These are phyloP conservation scores for Adelges cooleyi DNA, from an alignment of 1,140 invertebrate genomes.

Conservation along the genomic window DNA sequence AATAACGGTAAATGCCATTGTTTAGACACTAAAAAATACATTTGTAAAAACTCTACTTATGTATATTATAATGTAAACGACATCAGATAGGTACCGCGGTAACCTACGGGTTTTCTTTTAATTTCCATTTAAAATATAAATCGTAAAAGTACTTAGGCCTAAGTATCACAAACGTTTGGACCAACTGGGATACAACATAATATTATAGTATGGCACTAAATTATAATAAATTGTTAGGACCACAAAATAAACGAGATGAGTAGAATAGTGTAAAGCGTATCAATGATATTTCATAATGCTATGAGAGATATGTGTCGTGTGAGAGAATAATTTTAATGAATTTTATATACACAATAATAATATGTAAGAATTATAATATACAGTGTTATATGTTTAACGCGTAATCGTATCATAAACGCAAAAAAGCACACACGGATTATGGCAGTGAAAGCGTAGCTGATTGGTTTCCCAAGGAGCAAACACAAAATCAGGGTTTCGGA, in stretches of 20 bases:
- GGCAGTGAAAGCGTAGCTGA: conserved; percentile 23
- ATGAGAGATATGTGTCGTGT: neutral
- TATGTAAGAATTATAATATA: neutral
- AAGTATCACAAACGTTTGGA: conserved; percentile 21
- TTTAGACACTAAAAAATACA: no score
- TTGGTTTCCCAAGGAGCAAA: no score
- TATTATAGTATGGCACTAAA: conserved; percentile 26
- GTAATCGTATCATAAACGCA: no score
- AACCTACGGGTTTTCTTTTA: no score
- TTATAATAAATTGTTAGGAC: neutral
- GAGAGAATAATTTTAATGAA: conserved; percentile 17
- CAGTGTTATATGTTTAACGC: neutral
- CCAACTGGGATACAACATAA: conserved; percentile 16
- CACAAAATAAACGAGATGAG: neutral
- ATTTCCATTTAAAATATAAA: no score
- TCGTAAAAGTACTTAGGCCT: conserved; percentile 18
- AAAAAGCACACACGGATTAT: conserved; percentile 19
- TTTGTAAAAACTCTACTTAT: no score
- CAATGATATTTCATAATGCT: conserved; percentile 10
- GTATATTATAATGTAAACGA: no score
- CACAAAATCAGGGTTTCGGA: no score
- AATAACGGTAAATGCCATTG: no score
- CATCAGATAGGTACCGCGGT: no score
- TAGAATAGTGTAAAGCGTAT: no score
- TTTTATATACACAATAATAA: no score